Base-by-base conservation (phyloP, 30 jellyfish, hydroid and myxozoan genomes). In the Turritopsis dohrnii region DNA sequence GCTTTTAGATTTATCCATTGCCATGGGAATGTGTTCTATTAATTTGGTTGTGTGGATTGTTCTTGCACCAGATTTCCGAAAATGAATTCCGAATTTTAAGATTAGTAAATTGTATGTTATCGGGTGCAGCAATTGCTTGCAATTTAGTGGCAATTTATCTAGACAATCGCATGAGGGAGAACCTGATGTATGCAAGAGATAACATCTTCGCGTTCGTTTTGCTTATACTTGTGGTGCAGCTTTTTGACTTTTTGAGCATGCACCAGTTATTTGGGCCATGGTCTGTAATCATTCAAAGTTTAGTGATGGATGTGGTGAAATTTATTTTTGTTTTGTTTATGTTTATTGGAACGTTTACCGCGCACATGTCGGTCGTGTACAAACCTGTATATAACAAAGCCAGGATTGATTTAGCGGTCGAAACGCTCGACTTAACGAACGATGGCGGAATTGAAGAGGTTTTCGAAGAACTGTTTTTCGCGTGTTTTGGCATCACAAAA, bases 241-340 rank as follows among this genome's bases (percentile, higher is more conserved):
- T 89, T 75, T 84, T 93, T 86, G 98, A 93, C 52, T 93, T 84
- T 60, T 88, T 93, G 19, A 82, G 93, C 0, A 84, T 93, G 85
- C 98, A 93, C 79, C 95, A 93, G 75, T 76, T 93, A 9, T 93
- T 93, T 80, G 98, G 98, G 1, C 98, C 98, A 23, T 93, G 98
- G 98, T 85, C 96, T 75, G 93, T 88, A 81, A 93, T 93, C 82
- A 93, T 93, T 84, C 96, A 90, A 16, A 84, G 92, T 65, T 84
- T 93, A 84, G 79, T 93, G 31, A 92, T 80, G 76, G 98, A 93
- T 79, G 83, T 93, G 86, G 72, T 88, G 65, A 87, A 95, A 79
- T 93, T 93, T 71, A 88, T 93, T 53, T 95, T 89, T 72, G 93
- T 93, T 72, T 94, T 93, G 25, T 18, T 88, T 81, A 71, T 88